These are phyloP conservation scores for Plotosus lineatus DNA, from an alignment of 2,113 vertebrate species.

Conservation along the genomic window DNA sequence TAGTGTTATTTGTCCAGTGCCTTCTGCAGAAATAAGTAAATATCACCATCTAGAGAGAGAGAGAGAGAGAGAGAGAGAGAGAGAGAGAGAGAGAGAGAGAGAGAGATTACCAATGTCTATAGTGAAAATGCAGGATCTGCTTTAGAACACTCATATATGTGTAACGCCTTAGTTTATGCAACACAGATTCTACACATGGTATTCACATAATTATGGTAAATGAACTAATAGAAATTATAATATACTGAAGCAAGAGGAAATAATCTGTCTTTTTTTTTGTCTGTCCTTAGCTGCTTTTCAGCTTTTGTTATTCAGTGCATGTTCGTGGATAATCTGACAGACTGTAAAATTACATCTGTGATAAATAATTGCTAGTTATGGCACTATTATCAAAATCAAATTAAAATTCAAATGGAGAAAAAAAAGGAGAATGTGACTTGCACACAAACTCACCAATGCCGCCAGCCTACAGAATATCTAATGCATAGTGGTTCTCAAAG, in stretches of 20 bases:
- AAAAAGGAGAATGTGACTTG: slow-evolving; percentile 11
- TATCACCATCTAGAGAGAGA: background rate
- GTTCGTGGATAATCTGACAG: slow-evolving; percentile 45
- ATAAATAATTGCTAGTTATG: slow-evolving; percentile 52
- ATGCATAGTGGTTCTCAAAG: slow-evolving; percentile 42
- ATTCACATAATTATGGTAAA: slow-evolving; percentile 33
- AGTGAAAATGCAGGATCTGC: background rate
- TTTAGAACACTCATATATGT: background rate
- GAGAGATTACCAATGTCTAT: background rate
- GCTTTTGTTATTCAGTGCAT: slow-evolving; percentile 42
- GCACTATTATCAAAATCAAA: slow-evolving; percentile 46
- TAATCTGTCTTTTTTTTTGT: slow-evolving; percentile 31
- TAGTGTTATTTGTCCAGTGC: background rate
- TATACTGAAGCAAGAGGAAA: slow-evolving; percentile 30
- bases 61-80: background rate
- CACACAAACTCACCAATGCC: slow-evolving; percentile 6
- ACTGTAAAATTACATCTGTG: slow-evolving; percentile 50
- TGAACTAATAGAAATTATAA: slow-evolving; percentile 3
- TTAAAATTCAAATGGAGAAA: slow-evolving; percentile 43
- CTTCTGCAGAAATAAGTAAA: background rate
- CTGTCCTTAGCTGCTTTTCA: slow-evolving; percentile 35
- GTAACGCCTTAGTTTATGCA: slow-evolving; percentile 12
- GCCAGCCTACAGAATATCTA: slow-evolving; percentile 41
- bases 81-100: background rate
- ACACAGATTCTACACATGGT: slow-evolving; percentile 17